Evolutionary conservation across 2,113 vertebrate species (phyloP), one percentile per base, ranked within the genome.

Genomic region (Chrysemys picta): DNA sequence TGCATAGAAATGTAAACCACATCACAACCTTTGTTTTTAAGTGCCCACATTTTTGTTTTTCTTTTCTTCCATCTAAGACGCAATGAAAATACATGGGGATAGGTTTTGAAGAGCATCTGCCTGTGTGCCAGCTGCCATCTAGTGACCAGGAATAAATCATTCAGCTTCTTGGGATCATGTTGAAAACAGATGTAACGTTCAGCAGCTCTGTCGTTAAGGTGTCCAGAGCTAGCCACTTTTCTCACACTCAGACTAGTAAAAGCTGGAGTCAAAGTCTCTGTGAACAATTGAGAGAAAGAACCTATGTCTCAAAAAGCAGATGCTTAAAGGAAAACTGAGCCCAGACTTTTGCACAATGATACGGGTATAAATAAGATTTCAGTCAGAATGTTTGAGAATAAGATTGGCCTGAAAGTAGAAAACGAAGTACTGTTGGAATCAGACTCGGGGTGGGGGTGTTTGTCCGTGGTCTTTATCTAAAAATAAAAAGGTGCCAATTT

Each of bases 71-170:
- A 3, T 69, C 82, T 3, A 49, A 47, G 85, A 38, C 76, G 57
- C 35, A 1, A 24, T 19, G 38, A 45, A 82, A 45, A 6, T 2
- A 1, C 27, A 0, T n/a, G 29, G 75, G 82, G 88, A 52, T 24
- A 72, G 90, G 90, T 75, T 94, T 52, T 82, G 90, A 95, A 88
- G 83, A 10, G 1, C 22, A 56, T 19, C 94, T 96, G 79, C 87
- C 88, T 94, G 19, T 84, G 94, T 94, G 83, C 95, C 92, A 94
- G 92, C 94, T 96, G 95, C 95, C 94, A 95, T 93, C 94, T 95
- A 96, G 95, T 96, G 95, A 95, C 94, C 94, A 17, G 3, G 54
- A 88, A 35, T 86, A 96, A 96, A 72, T 94, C 82, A 8, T 79
- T 8, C 88, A 75, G 62, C 38, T 62, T 9, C 2, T 13, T 11